These are phyloP conservation scores for Coilia nasus DNA, from an alignment of 2,797 vertebrate species.

Conservation along the genomic window DNA sequence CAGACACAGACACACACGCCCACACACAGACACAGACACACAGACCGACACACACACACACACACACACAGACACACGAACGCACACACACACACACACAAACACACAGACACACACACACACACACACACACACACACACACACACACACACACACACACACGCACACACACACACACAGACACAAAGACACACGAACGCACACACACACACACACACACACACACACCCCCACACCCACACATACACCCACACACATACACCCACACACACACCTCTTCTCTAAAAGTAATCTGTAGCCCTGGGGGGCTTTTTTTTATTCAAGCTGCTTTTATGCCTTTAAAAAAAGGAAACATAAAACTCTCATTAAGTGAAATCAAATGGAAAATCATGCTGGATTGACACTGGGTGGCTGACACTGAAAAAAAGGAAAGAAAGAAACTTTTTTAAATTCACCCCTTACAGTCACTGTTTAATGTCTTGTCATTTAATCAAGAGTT, in stretches of 20 bases:
- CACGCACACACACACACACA: conserved; percentile 18
- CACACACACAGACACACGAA: no score
- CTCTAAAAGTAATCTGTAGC: conserved; percentile 62
- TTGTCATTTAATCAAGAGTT: conserved; percentile 23
- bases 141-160: background rate
- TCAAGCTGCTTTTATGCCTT: conserved; percentile 47
- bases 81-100: no score
- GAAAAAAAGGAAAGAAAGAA: conserved; percentile 29
- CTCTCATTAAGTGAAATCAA: conserved; percentile 71
- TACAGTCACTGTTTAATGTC: conserved; percentile 3
- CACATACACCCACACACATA: conserved; percentile 8
- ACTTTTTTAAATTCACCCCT: conserved; percentile 4
- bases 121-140: background rate
- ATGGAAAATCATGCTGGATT: conserved; percentile 70
- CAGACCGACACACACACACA: no score
- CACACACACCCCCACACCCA: conserved; percentile 22
- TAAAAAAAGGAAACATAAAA: conserved; percentile 39
- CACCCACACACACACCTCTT: conserved; percentile 19
- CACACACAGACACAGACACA: no score
- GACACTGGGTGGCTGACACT: conserved; percentile 48
- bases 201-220: conserved; percentile 30
- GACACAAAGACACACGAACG: conserved; percentile 24
- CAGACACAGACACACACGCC: no score
- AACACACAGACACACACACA: background rate
- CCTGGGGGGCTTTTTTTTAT: conserved; percentile 52